A percentile compares a stretch with the other conserved stretches of the same genome.
phyloP scores from a whole-genome alignment of 2,113 vertebrate species.

The Rhabdomys dilectus region DNA sequence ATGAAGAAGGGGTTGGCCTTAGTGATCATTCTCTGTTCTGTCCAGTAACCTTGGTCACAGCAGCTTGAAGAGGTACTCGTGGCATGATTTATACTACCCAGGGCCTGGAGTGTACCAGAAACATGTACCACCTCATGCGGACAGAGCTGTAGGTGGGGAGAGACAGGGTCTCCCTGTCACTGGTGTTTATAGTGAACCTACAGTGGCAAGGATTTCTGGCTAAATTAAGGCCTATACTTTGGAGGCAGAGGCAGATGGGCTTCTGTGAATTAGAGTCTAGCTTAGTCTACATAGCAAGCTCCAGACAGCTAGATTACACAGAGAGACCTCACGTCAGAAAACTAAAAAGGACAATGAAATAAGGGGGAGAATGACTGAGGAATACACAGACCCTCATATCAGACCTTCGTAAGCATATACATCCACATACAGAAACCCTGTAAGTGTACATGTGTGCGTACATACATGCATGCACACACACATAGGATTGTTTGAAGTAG shows the following conservation, averaged over 20 bases:
- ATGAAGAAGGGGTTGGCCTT: neutral
- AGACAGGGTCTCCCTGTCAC: neutral
- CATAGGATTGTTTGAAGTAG: neutral
- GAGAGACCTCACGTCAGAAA: neutral
- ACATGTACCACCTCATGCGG: neutral
- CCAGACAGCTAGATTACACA: neutral
- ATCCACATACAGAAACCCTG: neutral
- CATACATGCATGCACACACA: neutral
- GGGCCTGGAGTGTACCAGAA: neutral
- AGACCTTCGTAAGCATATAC: neutral
- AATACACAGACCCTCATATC: neutral
- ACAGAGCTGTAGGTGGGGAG: neutral
- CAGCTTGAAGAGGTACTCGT: neutral
- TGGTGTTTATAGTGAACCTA: neutral
- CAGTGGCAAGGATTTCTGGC: neutral
- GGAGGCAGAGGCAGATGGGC: neutral
- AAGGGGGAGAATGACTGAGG: neutral
- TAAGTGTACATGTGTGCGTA: accelerated
- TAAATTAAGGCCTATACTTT: neutral
- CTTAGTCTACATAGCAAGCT: neutral
- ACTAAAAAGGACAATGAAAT: neutral
- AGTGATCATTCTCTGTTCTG: neutral
- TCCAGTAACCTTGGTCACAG: slow-evolving; percentile 4
- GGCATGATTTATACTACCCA: neutral
- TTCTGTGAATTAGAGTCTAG: neutral